Conservation (phyloP, 2,113 vertebrate species). For the Sorex fumeus region DNA sequence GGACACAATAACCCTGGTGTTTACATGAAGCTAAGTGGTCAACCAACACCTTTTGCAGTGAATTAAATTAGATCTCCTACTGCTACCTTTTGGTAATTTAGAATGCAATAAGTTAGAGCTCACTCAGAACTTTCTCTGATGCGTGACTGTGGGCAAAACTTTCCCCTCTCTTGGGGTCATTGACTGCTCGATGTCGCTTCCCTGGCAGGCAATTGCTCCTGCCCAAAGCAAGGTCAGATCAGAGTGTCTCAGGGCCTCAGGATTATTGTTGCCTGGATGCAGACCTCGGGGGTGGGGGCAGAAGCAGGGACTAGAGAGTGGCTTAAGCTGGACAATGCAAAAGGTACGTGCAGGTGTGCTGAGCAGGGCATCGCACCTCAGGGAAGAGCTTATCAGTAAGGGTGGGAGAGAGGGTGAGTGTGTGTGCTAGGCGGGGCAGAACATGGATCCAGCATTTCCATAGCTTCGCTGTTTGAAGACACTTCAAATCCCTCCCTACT, state of each 20-base stretch:
- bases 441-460: not conserved
- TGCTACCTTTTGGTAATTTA: not conserved
- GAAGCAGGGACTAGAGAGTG: accelerated
- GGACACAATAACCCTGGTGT: not conserved
- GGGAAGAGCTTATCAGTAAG: not conserved
- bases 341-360: too few species aligned
- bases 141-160: not conserved
- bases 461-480: not conserved
- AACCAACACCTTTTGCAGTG: not conserved
- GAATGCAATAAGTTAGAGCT: not conserved
- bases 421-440: not conserved
- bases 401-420: not conserved
- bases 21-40: not conserved
- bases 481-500: not conserved
- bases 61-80: not conserved
- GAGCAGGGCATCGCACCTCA: not conserved
- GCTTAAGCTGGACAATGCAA: too few species aligned
- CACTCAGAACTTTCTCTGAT: not conserved
- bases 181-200: not conserved
- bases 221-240: not conserved
- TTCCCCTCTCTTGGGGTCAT: not conserved
- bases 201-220: not conserved
- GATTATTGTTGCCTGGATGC: not conserved
- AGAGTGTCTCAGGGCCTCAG: not conserved
- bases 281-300: not conserved